phyloP scores from a whole-genome alignment of 2,797 vertebrate species.

The Hemibagrus guttatus region DNA sequence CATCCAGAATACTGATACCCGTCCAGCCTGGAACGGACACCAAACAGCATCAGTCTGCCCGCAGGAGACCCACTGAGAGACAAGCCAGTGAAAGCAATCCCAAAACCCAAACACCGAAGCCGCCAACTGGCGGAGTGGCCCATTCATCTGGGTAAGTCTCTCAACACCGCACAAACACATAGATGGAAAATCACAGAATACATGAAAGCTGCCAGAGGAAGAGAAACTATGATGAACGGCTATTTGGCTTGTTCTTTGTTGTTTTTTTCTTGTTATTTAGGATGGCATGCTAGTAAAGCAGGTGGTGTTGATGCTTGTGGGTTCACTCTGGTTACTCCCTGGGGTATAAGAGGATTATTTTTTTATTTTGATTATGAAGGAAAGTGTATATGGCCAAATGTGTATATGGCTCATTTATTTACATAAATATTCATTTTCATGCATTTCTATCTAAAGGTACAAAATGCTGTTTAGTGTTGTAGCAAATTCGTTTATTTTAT shows the following conservation, averaged over 20 bases:
- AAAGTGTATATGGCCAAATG: no score
- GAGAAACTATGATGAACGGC: neutral
- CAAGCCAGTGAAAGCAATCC: conserved; percentile 41
- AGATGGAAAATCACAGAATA: neutral
- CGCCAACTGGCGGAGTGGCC: conserved; percentile 66
- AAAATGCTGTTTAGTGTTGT: neutral
- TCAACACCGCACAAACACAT: neutral
- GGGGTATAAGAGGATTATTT: neutral
- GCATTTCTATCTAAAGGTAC: neutral
- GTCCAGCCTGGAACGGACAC: conserved; percentile 66
- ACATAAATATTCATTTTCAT: neutral
- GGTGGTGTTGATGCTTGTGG: neutral
- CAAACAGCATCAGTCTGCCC: conserved; percentile 65
- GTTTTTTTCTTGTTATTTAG: neutral
- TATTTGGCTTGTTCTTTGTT: neutral
- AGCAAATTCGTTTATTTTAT: neutral
- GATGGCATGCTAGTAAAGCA: neutral
- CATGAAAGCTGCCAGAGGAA: neutral
- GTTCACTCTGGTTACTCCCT: neutral
- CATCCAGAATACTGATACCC: conserved; percentile 67
- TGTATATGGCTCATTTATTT: neutral
- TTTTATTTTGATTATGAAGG: neutral
- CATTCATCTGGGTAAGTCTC: conserved; percentile 71
- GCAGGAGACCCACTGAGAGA: conserved; percentile 51
- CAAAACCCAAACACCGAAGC: conserved; percentile 65